Conservation (phyloP, 2,888 invertebrate genomes). For the Athripsodes cinereus region DNA sequence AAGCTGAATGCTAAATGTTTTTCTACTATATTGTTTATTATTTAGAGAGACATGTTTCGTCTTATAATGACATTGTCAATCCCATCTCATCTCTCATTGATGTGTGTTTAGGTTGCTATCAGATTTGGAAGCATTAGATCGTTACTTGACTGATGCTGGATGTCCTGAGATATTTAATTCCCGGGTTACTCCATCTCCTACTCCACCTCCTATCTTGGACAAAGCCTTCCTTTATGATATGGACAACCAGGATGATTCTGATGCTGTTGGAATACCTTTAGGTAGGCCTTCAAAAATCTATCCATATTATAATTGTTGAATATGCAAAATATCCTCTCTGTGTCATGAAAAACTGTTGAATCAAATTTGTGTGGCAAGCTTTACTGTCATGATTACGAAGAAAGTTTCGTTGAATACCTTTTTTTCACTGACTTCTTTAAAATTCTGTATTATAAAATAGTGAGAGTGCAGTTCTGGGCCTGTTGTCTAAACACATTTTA, state of each 20-base stretch:
- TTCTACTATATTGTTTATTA: background rate
- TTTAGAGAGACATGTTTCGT: too few relatives aligned
- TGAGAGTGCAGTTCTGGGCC: too few relatives aligned
- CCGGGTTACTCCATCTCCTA: slow-evolving; percentile 39
- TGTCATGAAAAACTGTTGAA: too few relatives aligned
- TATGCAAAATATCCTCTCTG: background rate
- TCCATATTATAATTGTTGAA: background rate
- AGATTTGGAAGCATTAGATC: slow-evolving; percentile 81
- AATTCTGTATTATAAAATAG: too few relatives aligned
- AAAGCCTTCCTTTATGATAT: slow-evolving; percentile 26
- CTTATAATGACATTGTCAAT: too few relatives aligned
- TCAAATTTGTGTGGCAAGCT: too few relatives aligned
- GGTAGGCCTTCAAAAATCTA: slow-evolving; percentile 11
- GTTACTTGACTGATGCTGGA: slow-evolving; percentile 78
- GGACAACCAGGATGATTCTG: slow-evolving; percentile 23
- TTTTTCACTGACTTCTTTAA: too few relatives aligned
- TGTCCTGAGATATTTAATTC: slow-evolving; percentile 69
- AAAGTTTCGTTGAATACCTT: too few relatives aligned
- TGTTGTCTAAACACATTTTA: too few relatives aligned
- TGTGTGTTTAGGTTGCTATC: slow-evolving; percentile 59
- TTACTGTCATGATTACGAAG: too few relatives aligned
- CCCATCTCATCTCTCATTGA: slow-evolving; percentile 1
- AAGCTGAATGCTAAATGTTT: background rate
- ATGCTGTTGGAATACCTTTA: slow-evolving; percentile 21
- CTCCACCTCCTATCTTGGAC: slow-evolving; percentile 27